Conservation (phyloP, 92 coral and sea anemone genomes). For the Epizoanthus illoricatus region DNA sequence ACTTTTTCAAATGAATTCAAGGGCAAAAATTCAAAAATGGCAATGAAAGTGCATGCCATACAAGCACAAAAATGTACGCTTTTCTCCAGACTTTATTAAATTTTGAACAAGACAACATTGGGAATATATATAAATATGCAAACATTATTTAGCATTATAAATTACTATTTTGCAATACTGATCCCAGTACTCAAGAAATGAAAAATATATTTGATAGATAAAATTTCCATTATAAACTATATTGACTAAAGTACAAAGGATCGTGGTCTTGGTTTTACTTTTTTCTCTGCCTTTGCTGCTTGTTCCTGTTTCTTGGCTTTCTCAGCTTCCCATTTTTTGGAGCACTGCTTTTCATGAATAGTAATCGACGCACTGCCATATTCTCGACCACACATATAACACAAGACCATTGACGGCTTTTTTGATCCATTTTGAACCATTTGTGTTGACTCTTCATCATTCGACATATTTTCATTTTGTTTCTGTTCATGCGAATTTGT, state of each 20-base stretch:
- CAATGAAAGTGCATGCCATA: neutral
- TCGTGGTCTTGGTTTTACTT: conserved; percentile 57
- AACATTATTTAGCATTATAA: neutral
- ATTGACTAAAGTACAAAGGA: conserved; percentile 60
- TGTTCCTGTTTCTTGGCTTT: conserved; percentile 53
- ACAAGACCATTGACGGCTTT: conserved; percentile 76
- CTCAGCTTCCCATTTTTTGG: conserved; percentile 74
- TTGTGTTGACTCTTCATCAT: neutral
- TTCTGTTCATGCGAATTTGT: conserved; percentile 6
- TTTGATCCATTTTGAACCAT: conserved; percentile 35
- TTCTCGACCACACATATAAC: conserved; percentile 96
- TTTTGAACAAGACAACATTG: neutral
- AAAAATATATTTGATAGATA: conserved; percentile 14
- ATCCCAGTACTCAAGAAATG: too few relatives aligned
- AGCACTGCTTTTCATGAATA: conserved; percentile 94
- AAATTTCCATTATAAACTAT: neutral
- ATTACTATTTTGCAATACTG: neutral
- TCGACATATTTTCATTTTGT: neutral
- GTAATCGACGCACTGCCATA: conserved; percentile 89
- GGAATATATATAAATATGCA: neutral
- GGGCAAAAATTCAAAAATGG: conserved; percentile 4
- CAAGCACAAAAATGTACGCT: neutral
- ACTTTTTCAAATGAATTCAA: neutral
- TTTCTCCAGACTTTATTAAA: neutral
- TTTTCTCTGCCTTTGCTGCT: conserved; percentile 34